Evolutionary conservation across 2,888 invertebrate species (phyloP), one percentile per base, ranked within the genome.

Genomic region (Leptinotarsa rubiginosa): DNA sequence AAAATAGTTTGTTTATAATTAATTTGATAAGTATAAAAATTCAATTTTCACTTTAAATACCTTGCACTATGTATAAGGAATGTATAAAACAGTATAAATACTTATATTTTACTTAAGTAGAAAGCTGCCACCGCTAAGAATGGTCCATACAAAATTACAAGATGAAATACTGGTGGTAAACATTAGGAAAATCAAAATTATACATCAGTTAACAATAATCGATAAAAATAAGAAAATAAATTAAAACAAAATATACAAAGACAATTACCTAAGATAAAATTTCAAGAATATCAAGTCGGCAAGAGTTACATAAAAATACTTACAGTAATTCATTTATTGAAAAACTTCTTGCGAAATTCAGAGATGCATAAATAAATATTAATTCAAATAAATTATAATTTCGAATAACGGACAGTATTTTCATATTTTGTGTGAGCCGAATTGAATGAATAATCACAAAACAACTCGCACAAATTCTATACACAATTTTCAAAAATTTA

Each of bases 61-160:
- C 22, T 10, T 25, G 59, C 25, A 25, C 25, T 15, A 59, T 56
- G 18, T 22, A 22, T 25, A 15, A 59, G 59, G 59, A 59, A 59
- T 59, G 59, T 59, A 20, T 22, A 15, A 22, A 59, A 59, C 22
- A 59, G 20, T 59, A 62, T 62, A 62, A 62, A 62, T 62, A 62
- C 62, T 25, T 62, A 62, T n/a, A 31, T 31, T 31, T 31, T 31
- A 31, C 31, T 31, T 31, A 62, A 62, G 31, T 62, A 62, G 7
- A 4, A 25, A 62, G 62, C 62, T 62, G 62, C 62, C 62, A 62
- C 62, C 62, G 12, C 16, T 62, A n/a, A 62, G n/a, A 62, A 62
- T 62, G 62, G 62, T 62, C 62, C 18, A 62, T 31, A 62, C 62
- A 62, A 62, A 62, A 62, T 62, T 31, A 31, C 31, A 41, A 41